Percentiles rank a stretch among this genome's conserved stretches.
Evolutionary conservation across 1,140 invertebrate genomes (phyloP).

Genomic region (Colletes latitarsis): DNA sequence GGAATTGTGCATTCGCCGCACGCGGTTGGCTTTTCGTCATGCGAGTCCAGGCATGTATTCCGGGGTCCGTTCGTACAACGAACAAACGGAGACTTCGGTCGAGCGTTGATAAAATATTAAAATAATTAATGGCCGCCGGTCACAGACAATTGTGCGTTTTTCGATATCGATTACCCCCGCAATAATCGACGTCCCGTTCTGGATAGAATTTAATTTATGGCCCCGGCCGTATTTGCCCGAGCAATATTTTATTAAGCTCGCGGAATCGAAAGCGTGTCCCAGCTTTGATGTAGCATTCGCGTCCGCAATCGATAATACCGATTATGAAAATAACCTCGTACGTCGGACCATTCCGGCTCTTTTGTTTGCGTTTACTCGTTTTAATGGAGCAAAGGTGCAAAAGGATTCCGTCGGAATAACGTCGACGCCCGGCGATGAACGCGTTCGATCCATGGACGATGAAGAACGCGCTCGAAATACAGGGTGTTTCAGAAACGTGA

Average conservation of each 20-base stretch:
- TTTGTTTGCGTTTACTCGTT: slow-evolving; percentile 4
- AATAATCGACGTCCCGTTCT: background rate
- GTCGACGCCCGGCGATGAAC: too few species aligned
- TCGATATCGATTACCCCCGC: slow-evolving; percentile 6
- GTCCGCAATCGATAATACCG: background rate
- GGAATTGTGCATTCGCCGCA: slow-evolving; percentile 13
- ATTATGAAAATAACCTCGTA: background rate
- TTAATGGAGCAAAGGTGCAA: background rate
- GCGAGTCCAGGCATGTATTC: too few species aligned
- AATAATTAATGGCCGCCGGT: slow-evolving; percentile 2
- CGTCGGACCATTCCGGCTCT: background rate
- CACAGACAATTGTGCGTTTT: background rate
- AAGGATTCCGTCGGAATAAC: background rate
- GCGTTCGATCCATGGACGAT: background rate
- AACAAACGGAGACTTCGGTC: slow-evolving; percentile 5
- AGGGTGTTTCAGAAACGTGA: too few species aligned
- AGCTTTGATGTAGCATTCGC: background rate
- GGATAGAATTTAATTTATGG: slow-evolving; percentile 7
- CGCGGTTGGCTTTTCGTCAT: slow-evolving; percentile 15
- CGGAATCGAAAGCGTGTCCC: background rate
- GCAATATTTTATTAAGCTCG: background rate
- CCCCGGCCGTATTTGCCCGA: background rate
- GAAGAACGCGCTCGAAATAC: too few species aligned
- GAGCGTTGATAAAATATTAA: background rate
- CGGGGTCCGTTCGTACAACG: background rate